These are phyloP conservation scores for Yponomeuta plumbellus DNA, from an alignment of 2,888 invertebrate species.

Conservation along the genomic window DNA sequence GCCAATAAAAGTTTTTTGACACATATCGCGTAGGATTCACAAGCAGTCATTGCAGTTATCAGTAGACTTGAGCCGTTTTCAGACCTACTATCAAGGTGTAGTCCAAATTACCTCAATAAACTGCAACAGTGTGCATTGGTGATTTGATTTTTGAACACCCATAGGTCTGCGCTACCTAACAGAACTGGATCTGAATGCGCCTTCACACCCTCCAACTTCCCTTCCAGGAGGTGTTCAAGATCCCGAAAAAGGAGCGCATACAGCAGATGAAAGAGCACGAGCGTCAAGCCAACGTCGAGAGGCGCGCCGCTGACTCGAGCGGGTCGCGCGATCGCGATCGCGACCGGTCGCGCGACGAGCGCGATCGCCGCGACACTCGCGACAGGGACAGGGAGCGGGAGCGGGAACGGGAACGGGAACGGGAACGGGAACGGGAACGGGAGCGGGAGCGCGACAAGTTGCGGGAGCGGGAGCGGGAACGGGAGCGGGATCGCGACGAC, in stretches of 20 bases:
- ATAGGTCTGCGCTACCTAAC: too few relatives aligned
- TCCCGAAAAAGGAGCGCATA: slow-evolving; percentile 94
- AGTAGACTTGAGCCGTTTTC: too few relatives aligned
- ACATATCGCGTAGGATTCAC: too few relatives aligned
- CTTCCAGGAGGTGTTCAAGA: slow-evolving; percentile 83
- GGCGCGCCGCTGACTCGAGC: slow-evolving; percentile 65
- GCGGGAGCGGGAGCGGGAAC: slow-evolving; percentile 26
- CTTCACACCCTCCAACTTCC: neutral
- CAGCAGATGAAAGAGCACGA: slow-evolving; percentile 98
- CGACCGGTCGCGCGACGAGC: slow-evolving; percentile 33
- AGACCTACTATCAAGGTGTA: too few relatives aligned
- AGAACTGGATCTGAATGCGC: neutral
- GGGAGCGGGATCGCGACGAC: slow-evolving; percentile 41
- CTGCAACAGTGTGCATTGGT: too few relatives aligned
- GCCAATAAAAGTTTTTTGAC: too few relatives aligned
- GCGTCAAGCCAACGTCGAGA: slow-evolving; percentile 85
- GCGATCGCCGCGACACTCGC: slow-evolving; percentile 19
- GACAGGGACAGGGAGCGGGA: slow-evolving; percentile 32
- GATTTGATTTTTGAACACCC: too few relatives aligned
- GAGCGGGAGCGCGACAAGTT: slow-evolving; percentile 49
- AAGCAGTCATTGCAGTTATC: too few relatives aligned
- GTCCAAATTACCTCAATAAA: too few relatives aligned
- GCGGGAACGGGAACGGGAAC: slow-evolving; percentile 36
- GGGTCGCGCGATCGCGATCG: slow-evolving; percentile 56
- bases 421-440: slow-evolving; percentile 41